Evolutionary conservation across 2,888 invertebrate genomes (phyloP).

Genomic region (Mystacides longicornis): DNA sequence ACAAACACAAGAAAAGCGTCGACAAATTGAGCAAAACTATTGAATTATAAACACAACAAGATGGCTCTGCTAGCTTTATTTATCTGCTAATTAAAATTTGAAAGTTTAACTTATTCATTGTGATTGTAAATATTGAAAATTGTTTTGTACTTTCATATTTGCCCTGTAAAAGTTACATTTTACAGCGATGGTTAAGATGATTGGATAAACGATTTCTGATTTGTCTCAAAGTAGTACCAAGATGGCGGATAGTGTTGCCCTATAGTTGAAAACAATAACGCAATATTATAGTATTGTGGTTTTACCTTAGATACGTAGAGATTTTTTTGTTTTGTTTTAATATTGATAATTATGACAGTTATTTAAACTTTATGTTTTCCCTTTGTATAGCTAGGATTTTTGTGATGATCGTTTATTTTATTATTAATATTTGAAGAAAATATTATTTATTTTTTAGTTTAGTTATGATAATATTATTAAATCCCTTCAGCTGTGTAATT

Average conservation of each 20-base stretch:
- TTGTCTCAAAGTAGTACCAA: neutral
- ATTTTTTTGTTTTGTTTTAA: no score
- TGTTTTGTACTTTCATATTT: constrained; percentile 23
- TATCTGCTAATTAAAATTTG: neutral
- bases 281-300: no score
- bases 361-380: no score
- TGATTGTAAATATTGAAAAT: constrained; percentile 1
- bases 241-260: constrained; percentile 15
- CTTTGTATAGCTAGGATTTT: no score
- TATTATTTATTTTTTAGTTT: no score
- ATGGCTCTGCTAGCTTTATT: neutral
- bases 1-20: constrained; percentile 49
- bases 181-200: constrained; percentile 24
- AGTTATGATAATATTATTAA: no score
- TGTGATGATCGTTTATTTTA: no score
- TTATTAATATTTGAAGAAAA: no score
- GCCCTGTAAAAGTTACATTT: constrained; percentile 23
- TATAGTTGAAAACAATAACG: no score
- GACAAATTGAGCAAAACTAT: constrained; percentile 53
- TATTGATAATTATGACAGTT: no score
- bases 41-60: constrained; percentile 33
- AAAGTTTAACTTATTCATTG: neutral
- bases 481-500: no score
- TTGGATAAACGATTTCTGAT: constrained; percentile 10
- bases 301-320: no score